Conservation (phyloP, 2,888 invertebrate genomes). For the Macrosiphum euphorbiae region DNA sequence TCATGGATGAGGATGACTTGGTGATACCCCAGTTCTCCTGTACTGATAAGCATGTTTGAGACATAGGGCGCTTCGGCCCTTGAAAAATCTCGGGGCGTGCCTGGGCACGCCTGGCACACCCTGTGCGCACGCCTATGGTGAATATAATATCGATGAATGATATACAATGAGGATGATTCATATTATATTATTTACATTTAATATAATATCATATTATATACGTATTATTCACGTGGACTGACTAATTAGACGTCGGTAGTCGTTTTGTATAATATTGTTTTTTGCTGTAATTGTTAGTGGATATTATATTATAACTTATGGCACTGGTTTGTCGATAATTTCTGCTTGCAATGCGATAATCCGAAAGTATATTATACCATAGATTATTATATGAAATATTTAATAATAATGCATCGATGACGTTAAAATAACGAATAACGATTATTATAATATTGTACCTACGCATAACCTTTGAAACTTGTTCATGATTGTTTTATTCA, state of each 20-base stretch:
- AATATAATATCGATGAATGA: background rate
- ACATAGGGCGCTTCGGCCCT: too few relatives aligned
- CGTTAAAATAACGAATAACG: background rate
- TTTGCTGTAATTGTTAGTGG: background rate
- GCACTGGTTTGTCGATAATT: background rate
- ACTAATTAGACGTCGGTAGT: background rate
- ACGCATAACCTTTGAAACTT: background rate
- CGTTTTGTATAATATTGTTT: background rate
- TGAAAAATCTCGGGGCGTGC: too few relatives aligned
- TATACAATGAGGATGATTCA: background rate
- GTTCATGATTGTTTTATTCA: background rate
- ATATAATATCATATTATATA: background rate
- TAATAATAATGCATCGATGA: background rate
- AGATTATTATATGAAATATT: background rate
- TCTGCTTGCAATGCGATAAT: background rate
- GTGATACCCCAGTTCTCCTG: too few relatives aligned
- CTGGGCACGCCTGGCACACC: too few relatives aligned
- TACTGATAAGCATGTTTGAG: too few relatives aligned
- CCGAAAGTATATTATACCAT: background rate
- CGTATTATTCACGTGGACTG: background rate
- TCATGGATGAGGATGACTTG: too few relatives aligned
- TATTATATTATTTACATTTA: background rate
- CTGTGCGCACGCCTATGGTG: too few relatives aligned
- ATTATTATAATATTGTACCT: background rate
- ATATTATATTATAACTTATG: background rate